Base-by-base conservation (phyloP, 2,888 invertebrate genomes). In the Amphimallon solstitiale region DNA sequence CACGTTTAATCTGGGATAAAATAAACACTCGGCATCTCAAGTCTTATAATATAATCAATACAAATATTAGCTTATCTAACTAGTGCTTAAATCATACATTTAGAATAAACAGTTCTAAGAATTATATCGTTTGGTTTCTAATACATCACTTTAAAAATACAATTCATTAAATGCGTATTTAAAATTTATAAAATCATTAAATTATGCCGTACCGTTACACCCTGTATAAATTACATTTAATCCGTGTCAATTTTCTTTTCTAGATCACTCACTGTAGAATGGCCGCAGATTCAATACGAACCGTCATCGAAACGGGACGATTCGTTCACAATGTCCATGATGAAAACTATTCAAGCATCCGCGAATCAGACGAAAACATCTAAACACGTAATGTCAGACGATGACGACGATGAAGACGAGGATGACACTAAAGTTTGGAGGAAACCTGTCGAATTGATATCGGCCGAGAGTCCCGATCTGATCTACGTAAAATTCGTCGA, bases 251-350 rank as follows among this genome's bases (percentile, higher is more conserved):
- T 45, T 56, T n/a, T 35, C 7, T 66, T 63, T 71, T 75, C 21
- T 68, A 80, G 79, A 21, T 77, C 80, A 0, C 54, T 69, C 51
- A 75, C 85, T 83, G 52, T 82, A 83, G 64, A 79, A 82, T 68
- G 81, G 82, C 1, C 86, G 84, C 71, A 80, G 77, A 34, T 45
- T 29, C 2, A 80, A 29, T 17, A 37, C 19, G 52, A 48, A 17
- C 51, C 49, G 12, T 65, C 69, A 43, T 40, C 29, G 23, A 71
- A 72, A 14, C 71, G 72, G 29, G 73, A 73, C 1, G 61, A 68
- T 40, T 38, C 54, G 10, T 71, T 71, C 40, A 70, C 69, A 0
- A 48, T 67, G 6, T 37, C 68, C 21, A 68, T 75, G 45, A 40
- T 75, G 19, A 70, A 70, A 35, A 70, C 71, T 3, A 65, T 68